Evolutionary conservation across 1,140 invertebrate genomes (phyloP).

Genomic region (Pogonognathellus flavescens): DNA sequence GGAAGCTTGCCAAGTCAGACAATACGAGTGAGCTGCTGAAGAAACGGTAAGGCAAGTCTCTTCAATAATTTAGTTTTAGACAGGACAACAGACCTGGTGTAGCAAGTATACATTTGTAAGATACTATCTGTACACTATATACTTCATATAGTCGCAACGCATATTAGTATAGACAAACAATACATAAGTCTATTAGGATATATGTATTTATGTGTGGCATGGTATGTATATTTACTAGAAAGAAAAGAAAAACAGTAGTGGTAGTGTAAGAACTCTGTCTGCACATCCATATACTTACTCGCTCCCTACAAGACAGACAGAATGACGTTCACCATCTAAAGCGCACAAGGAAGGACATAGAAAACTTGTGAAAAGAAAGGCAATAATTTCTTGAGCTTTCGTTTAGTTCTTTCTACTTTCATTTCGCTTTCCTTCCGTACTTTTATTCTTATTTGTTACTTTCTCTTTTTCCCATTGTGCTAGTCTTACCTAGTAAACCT

Average conservation of each 20-base stretch:
- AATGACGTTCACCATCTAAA: constrained; percentile 7
- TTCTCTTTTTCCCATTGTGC: background rate
- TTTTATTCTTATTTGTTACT: constrained; percentile 13
- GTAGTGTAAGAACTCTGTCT: background rate
- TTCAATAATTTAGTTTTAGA: constrained; percentile 44
- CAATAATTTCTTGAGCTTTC: constrained; percentile 49
- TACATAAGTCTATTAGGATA: background rate
- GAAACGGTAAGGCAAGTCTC: constrained; percentile 10
- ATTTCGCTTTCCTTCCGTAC: constrained; percentile 35
- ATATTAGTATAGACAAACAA: background rate
- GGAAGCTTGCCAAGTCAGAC: constrained; percentile 40
- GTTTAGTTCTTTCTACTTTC: constrained; percentile 41
- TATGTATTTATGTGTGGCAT: background rate
- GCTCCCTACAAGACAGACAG: background rate
- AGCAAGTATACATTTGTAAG: background rate
- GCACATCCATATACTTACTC: constrained; percentile 4
- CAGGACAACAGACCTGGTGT: constrained; percentile 24
- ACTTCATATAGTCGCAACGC: background rate
- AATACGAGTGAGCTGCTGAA: background rate
- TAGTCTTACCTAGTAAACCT: background rate
- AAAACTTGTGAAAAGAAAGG: constrained; percentile 45
- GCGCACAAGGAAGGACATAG: constrained; percentile 16
- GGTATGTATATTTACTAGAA: background rate
- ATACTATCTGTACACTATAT: background rate
- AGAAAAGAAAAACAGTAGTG: background rate